A percentile compares a stretch with the other conserved stretches of the same genome.
These are phyloP conservation scores for Pristis pectinata DNA, from an alignment of 2,797 vertebrate genomes.

Conservation along the genomic window DNA sequence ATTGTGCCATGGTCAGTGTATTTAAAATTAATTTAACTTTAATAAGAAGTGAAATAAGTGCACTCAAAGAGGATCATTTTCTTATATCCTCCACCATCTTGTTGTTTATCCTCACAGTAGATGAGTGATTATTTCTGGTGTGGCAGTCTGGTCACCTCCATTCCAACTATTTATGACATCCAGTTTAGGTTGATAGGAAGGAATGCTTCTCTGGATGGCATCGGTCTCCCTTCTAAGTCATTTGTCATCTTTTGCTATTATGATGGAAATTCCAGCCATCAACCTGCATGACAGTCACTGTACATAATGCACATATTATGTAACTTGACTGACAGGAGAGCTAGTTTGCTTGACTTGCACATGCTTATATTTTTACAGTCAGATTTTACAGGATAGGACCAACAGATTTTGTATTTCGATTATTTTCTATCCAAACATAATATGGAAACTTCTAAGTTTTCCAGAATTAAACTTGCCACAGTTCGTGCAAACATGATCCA, in stretches of 20 bases:
- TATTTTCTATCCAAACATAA: conserved; percentile 7
- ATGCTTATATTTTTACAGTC: neutral
- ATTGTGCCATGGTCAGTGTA: neutral
- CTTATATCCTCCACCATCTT: neutral
- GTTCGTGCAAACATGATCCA: neutral
- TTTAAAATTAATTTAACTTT: neutral
- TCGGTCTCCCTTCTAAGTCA: neutral
- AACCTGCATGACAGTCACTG: neutral
- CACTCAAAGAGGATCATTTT: neutral
- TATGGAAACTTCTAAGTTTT: neutral
- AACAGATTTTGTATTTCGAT: neutral
- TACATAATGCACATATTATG: neutral
- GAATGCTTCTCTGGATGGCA: neutral
- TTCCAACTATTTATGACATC: neutral
- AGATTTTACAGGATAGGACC: neutral
- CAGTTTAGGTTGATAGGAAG: neutral
- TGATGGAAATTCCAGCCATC: neutral
- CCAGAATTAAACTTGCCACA: neutral
- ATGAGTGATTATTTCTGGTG: neutral
- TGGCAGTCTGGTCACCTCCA: neutral
- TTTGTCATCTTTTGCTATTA: neutral
- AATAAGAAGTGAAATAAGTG: conserved; percentile 11
- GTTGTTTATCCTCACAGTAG: neutral
- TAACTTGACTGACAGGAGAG: neutral
- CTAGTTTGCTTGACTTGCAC: neutral